These are phyloP conservation scores for Papilio helenus DNA, from an alignment of 1,140 invertebrate species.

Conservation along the genomic window DNA sequence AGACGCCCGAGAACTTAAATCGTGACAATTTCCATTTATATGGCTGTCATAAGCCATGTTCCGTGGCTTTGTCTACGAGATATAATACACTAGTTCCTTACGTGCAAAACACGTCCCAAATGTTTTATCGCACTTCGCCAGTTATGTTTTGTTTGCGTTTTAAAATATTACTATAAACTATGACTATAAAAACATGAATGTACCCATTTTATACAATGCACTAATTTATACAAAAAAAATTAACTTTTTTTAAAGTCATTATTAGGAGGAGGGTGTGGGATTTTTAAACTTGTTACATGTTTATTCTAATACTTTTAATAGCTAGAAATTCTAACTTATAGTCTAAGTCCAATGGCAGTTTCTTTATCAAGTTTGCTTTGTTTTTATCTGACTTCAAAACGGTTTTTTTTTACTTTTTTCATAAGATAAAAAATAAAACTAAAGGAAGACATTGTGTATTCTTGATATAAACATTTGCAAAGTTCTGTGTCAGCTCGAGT, in stretches of 20 bases:
- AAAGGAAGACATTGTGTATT: slow-evolving; percentile 17
- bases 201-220: background rate
- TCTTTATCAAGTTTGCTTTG: no score
- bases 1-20: slow-evolving; percentile 65
- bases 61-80: slow-evolving; percentile 61
- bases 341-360: no score
- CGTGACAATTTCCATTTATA: slow-evolving; percentile 79
- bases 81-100: slow-evolving; percentile 49
- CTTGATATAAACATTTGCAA: slow-evolving; percentile 14
- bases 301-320: no score
- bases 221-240: background rate
- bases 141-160: slow-evolving; percentile 9
- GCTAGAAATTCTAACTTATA: no score
- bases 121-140: slow-evolving; percentile 10
- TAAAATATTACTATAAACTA: background rate
- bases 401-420: no score
- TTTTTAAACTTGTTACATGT: no score
- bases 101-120: slow-evolving; percentile 43
- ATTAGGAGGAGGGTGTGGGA: no score
- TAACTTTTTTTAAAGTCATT: no score
- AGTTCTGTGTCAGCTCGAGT: slow-evolving; percentile 9
- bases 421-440: background rate
- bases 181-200: background rate
- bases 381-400: no score
- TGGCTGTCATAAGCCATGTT: slow-evolving; percentile 69